Evolutionary conservation across 30 jellyfish, hydroid and myxozoan genomes (phyloP), one percentile per base, ranked within the genome.

Genomic region (Aurelia aurita): DNA sequence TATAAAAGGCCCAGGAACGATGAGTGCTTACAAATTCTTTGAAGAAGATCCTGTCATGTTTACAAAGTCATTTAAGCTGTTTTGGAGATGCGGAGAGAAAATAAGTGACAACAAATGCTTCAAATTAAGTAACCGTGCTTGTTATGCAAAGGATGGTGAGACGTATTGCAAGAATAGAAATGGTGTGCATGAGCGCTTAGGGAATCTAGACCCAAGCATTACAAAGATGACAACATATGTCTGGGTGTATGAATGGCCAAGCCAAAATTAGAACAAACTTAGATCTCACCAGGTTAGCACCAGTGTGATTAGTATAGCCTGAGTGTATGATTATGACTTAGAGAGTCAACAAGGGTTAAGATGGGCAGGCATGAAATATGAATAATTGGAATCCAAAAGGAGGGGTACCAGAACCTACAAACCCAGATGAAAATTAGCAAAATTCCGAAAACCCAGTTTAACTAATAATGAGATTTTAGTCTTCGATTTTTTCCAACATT

Each of bases 1-100:
- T 39, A 15, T 66, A 46, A 45, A 58, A 18, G 34, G 65, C 18
- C 97, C 97, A 28, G 97, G 97, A 25, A 75, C 96, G 22, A 90
- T 90, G 97, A 90, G 96, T 67, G 97, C 97, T 5, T 90, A 90
- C 80, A 90, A 90, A 72, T 74, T 90, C 88, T 90, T 90, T 72
- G 93, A 61, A 44, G 91, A 80, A 18, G 97, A 90, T 68, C 97
- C 97, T 5, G 90, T 90, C 45, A 23, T 78, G 60, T 77, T 90
- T 62, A 34, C 65, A 12, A 58, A 90, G 77, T 63, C 90, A 8
- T 90, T 90, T 69, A 71, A 79, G 68, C 83, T 90, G 72, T 27
- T 90, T 8, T 90, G 97, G 97, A 79, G 97, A 69, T 71, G 87
- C 58, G 96, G 96, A 8, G 97, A 90, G 64, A 87, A 72, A 45